phyloP scores from a whole-genome alignment of 2,113 vertebrate species.

The Sapajus apella region DNA sequence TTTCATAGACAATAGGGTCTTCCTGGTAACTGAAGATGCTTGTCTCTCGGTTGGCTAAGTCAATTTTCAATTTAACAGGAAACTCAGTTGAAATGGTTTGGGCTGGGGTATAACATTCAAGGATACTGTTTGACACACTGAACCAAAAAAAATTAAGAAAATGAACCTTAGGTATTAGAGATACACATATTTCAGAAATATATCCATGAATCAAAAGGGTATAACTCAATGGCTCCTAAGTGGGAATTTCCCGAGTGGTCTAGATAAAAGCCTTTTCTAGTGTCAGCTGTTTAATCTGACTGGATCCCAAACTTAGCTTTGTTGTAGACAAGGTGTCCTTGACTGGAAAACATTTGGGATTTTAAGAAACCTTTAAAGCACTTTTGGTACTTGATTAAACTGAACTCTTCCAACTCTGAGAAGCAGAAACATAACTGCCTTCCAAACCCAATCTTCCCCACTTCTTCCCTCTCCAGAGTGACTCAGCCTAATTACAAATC shows the following conservation, averaged over 20 bases:
- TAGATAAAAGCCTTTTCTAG: not conserved
- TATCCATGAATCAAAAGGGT: conserved; percentile 41
- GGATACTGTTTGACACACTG: conserved; percentile 78
- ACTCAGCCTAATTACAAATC: conserved; percentile 13
- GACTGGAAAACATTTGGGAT: conserved; percentile 30
- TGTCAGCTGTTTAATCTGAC: conserved; percentile 18
- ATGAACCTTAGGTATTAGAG: not conserved
- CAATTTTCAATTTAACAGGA: conserved; percentile 89
- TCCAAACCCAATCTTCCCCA: not conserved
- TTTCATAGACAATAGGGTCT: conserved; percentile 91
- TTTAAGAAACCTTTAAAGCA: conserved; percentile 34
- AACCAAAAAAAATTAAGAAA: conserved; percentile 52
- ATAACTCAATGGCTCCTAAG: not conserved
- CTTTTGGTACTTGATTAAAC: conserved; percentile 31
- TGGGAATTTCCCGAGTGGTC: conserved; percentile 31
- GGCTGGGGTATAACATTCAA: conserved; percentile 92
- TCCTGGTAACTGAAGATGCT: conserved; percentile 91
- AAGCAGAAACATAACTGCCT: conserved; percentile 21
- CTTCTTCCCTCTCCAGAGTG: not conserved
- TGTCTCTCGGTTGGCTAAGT: conserved; percentile 85
- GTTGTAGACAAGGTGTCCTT: not conserved
- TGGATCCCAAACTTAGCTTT: not conserved
- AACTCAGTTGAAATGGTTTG: conserved; percentile 84
- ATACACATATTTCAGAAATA: conserved; percentile 42
- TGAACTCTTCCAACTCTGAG: not conserved